phyloP scores from a whole-genome alignment of 2,888 invertebrate genomes.

The Rhingia campestris region DNA sequence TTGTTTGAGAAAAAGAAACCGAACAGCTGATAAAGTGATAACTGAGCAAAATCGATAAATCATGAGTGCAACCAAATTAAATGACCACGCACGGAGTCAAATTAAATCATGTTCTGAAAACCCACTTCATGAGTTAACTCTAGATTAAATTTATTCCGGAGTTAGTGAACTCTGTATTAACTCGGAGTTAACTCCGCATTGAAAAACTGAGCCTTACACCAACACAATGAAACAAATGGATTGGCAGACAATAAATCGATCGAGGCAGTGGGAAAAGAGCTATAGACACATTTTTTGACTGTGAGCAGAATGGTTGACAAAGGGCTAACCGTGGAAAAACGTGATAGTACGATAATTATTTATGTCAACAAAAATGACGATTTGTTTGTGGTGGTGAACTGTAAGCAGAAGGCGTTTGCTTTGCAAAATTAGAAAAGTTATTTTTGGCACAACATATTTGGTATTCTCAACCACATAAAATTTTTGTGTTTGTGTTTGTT shows the following conservation, averaged over 20 bases:
- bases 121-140: too few species aligned
- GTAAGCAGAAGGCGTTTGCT: constrained; percentile 17
- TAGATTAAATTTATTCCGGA: too few species aligned
- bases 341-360: constrained; percentile 32
- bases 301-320: constrained; percentile 69
- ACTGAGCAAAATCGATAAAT: too few species aligned
- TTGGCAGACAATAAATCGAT: constrained; percentile 66
- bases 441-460: constrained; percentile 60
- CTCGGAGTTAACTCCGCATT: too few species aligned
- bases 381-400: constrained; percentile 19
- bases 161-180: too few species aligned
- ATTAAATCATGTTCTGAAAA: too few species aligned
- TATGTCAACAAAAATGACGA: constrained; percentile 24
- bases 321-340: constrained; percentile 58
- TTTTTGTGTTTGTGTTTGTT: constrained; percentile 51
- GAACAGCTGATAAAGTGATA: too few species aligned
- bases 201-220: too few species aligned
- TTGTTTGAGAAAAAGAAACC: too few species aligned
- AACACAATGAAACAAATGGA: too few species aligned
- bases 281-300: constrained; percentile 68
- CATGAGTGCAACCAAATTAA: too few species aligned
- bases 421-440: constrained; percentile 25
- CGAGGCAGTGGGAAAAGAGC: constrained; percentile 60
- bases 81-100: too few species aligned
- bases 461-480: constrained; percentile 56